Base-by-base conservation (phyloP, 2,113 vertebrate species). In the Falcunculus frontatus region DNA sequence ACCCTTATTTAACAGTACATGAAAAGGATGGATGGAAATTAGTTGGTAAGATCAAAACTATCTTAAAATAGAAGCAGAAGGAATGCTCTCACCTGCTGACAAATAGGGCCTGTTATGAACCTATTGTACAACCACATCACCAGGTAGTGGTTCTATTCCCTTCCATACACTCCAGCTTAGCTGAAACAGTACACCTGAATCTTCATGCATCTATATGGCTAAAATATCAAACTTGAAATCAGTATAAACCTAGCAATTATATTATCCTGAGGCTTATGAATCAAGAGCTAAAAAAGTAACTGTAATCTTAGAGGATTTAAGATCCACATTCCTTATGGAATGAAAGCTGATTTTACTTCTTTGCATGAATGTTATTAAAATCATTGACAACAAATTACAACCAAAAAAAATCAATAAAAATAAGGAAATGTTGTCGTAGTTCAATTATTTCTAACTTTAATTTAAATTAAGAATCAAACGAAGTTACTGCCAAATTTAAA, bases 61-160 rank as follows among this genome's bases (percentile, higher is more conserved):
- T 39, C 39, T 84, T 92, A 90, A 97, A 97, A 97, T 83, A 95
- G 59, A 89, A 42, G 56, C 55, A 95, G 79, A 74, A 93, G 53
- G 29, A 97, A 85, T 56, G 44, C 4, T 95, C 93, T 64, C 42
- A 49, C 33, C 37, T 80, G 25, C 12, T 93, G 89, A 90, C 89
- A 96, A 86, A 83, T 62, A 57, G 29, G 37, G 67, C 72, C 87
- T 67, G 20, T 59, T 59, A 77, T 64, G 85, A 96, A 95, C 56
- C 77, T 95, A 39, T 44, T 90, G 46, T 56, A 82, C 3, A 2
- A 53, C 59, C 37, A 83, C 42, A 73, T 89, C 64, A 91, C n/a
- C 64, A 77, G 35, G 32, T 30, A 59, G 63, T 37, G 33, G n/a
- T 89, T 94, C 13, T 55, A 75, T 83, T 95, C 60, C 42, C n/a